A percentile compares a stretch with the other conserved stretches of the same genome.
These are phyloP conservation scores for Calonectris borealis DNA, from an alignment of 2,113 vertebrate species.

Conservation along the genomic window DNA sequence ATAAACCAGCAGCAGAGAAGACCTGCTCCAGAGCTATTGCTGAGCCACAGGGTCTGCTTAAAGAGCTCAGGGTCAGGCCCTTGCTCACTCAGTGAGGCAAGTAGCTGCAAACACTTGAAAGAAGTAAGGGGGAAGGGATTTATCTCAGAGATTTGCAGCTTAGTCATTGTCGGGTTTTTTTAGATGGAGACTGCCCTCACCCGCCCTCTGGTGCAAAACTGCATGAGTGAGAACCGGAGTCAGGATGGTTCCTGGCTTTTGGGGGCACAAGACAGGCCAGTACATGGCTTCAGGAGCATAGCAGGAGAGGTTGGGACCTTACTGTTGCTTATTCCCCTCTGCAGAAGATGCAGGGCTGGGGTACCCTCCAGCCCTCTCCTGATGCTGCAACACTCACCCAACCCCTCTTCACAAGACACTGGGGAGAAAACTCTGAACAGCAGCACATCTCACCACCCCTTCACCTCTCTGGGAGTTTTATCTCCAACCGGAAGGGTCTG, in stretches of 20 bases:
- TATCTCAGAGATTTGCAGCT: neutral
- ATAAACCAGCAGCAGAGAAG: neutral
- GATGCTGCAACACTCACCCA: neutral
- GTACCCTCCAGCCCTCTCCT: neutral
- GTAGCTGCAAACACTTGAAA: neutral
- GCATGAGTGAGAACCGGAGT: fast-evolving
- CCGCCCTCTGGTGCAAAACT: neutral
- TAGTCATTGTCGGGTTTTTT: neutral
- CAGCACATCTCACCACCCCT: neutral
- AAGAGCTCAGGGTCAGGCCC: neutral
- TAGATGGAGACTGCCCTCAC: neutral
- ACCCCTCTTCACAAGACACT: neutral
- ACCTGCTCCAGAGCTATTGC: neutral
- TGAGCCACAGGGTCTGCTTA: neutral
- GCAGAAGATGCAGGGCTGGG: neutral
- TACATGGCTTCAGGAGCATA: neutral
- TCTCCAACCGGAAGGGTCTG: neutral
- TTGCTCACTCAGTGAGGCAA: neutral
- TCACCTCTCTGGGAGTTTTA: neutral
- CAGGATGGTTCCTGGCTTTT: neutral
- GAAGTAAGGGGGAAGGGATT: neutral
- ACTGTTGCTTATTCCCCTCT: neutral
- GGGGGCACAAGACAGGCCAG: neutral
- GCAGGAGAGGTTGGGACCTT: neutral
- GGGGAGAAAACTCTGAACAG: neutral